phyloP scores from a whole-genome alignment of 2,888 invertebrate genomes.

The Drosophila subquinaria region DNA sequence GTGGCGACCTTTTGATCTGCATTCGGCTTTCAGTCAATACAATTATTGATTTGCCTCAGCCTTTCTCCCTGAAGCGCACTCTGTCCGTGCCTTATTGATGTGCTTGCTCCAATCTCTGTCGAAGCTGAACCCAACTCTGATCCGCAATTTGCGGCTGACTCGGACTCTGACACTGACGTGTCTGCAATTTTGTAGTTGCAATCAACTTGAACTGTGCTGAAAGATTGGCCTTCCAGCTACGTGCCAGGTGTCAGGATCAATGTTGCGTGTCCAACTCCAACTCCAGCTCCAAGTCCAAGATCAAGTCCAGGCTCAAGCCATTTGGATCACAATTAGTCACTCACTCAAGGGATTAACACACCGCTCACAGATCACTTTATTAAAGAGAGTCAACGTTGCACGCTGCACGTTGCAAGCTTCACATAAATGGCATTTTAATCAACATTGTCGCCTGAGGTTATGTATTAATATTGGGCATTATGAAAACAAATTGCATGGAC shows the following conservation, averaged over 20 bases:
- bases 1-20: conserved; percentile 82
- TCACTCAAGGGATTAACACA: conserved; percentile 54
- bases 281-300: conserved; percentile 27
- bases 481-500: conserved; percentile 74
- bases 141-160: conserved; percentile 55
- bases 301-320: conserved; percentile 26
- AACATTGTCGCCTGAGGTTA: conserved; percentile 75
- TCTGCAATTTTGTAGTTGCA: conserved; percentile 56
- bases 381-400: conserved; percentile 32
- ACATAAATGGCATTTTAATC: conserved; percentile 78
- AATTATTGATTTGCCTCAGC: conserved; percentile 75
- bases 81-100: conserved; percentile 41
- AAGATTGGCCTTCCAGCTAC: conserved; percentile 56
- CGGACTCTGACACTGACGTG: conserved; percentile 50
- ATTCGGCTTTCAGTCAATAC: conserved; percentile 73
- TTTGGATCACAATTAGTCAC: conserved; percentile 66
- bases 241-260: conserved; percentile 52
- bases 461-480: conserved; percentile 73
- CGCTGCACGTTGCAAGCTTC: conserved; percentile 5
- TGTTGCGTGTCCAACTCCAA: conserved; percentile 31
- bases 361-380: conserved; percentile 63
- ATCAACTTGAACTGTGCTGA: conserved; percentile 69
- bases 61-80: conserved; percentile 46
- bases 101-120: conserved; percentile 34
- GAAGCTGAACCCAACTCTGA: conserved; percentile 17